These are phyloP conservation scores for Lynx canadensis DNA, from an alignment of 2,113 vertebrate genomes.

Conservation along the genomic window DNA sequence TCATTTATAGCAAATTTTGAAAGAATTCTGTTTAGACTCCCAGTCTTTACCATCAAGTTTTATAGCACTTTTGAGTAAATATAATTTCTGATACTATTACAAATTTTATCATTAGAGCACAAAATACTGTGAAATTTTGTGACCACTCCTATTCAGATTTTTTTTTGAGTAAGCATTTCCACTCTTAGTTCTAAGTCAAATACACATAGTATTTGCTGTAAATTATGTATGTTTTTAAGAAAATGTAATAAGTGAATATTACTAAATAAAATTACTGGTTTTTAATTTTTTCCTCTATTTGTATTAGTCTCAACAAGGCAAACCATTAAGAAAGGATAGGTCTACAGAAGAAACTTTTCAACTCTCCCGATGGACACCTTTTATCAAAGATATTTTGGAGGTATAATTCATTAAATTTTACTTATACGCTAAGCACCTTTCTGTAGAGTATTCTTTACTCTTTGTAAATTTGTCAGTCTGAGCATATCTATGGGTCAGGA, in stretches of 20 bases:
- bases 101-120: neutral
- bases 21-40: slow-evolving; percentile 30
- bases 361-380: slow-evolving; percentile 96
- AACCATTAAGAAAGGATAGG: slow-evolving; percentile 89
- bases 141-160: neutral
- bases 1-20: slow-evolving; percentile 20
- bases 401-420: slow-evolving; percentile 81
- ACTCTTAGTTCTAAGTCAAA: slow-evolving; percentile 25
- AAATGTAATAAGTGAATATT: slow-evolving; percentile 21
- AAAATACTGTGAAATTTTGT: neutral
- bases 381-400: slow-evolving; percentile 98
- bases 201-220: neutral
- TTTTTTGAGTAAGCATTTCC: neutral
- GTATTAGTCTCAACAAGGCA: slow-evolving; percentile 83
- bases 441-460: neutral
- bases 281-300: slow-evolving; percentile 51
- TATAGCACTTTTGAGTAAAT: slow-evolving; percentile 40
- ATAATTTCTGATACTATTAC: neutral
- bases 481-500: neutral
- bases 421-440: neutral
- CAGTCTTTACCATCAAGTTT: slow-evolving; percentile 5
- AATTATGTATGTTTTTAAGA: slow-evolving; percentile 37
- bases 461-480: neutral
- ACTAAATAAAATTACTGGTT: slow-evolving; percentile 29
- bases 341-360: slow-evolving; percentile 93